Base-by-base conservation (phyloP, 2,888 invertebrate species). In the Caradrina clavipalpis region DNA sequence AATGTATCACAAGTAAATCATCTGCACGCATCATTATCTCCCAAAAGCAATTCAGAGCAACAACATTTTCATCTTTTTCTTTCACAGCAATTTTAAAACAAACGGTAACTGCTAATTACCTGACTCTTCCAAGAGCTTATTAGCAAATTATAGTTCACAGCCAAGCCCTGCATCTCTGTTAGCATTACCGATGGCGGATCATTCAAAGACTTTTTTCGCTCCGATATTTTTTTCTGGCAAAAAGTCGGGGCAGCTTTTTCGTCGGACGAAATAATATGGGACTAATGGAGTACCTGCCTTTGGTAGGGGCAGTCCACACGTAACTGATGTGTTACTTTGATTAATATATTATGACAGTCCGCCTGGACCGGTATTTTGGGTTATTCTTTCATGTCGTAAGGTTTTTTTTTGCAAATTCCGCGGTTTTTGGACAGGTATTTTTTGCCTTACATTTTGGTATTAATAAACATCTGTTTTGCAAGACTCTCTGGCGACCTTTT, bases 281-380 rank as follows among this genome's bases (percentile, higher is more conserved):
- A 55, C 68, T 86, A 77, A 81, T 86, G 78, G 73, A 73, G 76
- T 76, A 77, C 76, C 82, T 81, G 80, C 61, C 61, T 47, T 31
- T 17, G 66, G 47, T 73, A 72, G 73, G 73, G 81, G 72, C 83
- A 76, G 75, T 75, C 57, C 73, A 83, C 77, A 50, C 58, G 64
- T 51, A 74, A 63, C 74, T 78, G 75, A 83, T 84, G 82, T 82
- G 75, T 83, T 78, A 73, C 75, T 83, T 82, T 72, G 83, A 82
- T 83, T 84, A 82, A 73, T 78, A 84, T 78, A 80, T 84, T 84
- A 82, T 84, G 85, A 84, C 85, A 72, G 83, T 42, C 54, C 58
- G 15, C 58, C 53, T 67, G 21, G 62, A 62, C 74, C 68, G 61
- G 39, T 69, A 19, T 55, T 59, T 39, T 60, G 47, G 35, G 39